A percentile compares a stretch with the other conserved stretches of the same genome.
Conservation (phyloP, 2,797 vertebrate genomes). For the Trachurus trachurus region DNA sequence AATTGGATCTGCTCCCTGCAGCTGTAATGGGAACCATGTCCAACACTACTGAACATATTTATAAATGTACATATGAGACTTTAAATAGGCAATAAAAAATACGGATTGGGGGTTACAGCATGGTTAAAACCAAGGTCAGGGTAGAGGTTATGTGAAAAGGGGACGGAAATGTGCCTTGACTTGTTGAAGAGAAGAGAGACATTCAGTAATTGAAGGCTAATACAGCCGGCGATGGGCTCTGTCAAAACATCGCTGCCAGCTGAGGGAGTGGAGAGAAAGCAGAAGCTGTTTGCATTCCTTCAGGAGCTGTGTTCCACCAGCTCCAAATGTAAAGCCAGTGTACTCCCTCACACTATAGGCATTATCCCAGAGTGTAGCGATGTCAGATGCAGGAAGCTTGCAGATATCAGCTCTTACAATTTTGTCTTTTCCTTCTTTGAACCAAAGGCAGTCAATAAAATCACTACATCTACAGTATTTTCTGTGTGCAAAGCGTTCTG, state of each 20-base stretch:
- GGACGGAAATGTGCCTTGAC: slow-evolving; percentile 54
- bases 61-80: slow-evolving; percentile 49
- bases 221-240: slow-evolving; percentile 43
- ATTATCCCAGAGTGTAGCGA: slow-evolving; percentile 38
- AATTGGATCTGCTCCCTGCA: slow-evolving; percentile 22
- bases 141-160: slow-evolving; percentile 53
- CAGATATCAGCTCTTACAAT: background rate
- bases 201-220: slow-evolving; percentile 56
- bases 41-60: slow-evolving; percentile 35
- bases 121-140: slow-evolving; percentile 46
- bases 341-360: slow-evolving; percentile 45
- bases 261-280: slow-evolving; percentile 66
- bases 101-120: slow-evolving; percentile 37
- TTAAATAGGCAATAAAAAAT: slow-evolving; percentile 63
- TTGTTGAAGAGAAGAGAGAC: slow-evolving; percentile 56
- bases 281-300: slow-evolving; percentile 74
- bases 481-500: background rate
- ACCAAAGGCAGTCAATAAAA: background rate
- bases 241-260: slow-evolving; percentile 60
- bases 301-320: slow-evolving; percentile 45
- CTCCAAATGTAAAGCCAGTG: slow-evolving; percentile 35
- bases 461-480: too few species aligned
- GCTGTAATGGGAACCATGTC: slow-evolving; percentile 22
- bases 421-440: slow-evolving; percentile 1
- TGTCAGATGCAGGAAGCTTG: slow-evolving; percentile 17